Percentiles rank a stretch among this genome's conserved stretches.
phyloP scores from a whole-genome alignment of 2,113 vertebrate genomes.

The Probosciger aterrimus region DNA sequence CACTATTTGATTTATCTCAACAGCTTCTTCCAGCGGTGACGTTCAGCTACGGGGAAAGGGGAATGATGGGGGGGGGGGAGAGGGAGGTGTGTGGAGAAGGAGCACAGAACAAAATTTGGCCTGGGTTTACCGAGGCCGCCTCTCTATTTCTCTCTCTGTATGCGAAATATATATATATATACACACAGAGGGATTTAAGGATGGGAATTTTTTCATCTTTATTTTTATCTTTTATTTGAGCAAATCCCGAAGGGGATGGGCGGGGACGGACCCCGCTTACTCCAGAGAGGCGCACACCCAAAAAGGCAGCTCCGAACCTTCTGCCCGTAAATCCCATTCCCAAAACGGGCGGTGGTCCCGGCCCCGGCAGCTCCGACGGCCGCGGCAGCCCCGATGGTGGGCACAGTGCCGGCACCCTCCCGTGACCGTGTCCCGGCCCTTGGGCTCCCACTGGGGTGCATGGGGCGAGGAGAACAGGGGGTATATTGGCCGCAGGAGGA shows the following conservation, averaged over 20 bases:
- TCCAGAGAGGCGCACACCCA: rapidly evolving
- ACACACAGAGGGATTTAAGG: background rate
- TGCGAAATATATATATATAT: too few species aligned
- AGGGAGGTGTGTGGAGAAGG: background rate
- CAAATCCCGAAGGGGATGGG: background rate
- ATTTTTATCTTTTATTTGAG: background rate
- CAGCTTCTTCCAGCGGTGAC: constrained; percentile 74
- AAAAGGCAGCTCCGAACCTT: background rate
- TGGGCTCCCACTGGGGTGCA: background rate
- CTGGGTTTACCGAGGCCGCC: background rate
- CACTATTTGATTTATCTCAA: constrained; percentile 79
- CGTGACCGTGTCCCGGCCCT: background rate
- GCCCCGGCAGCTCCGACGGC: background rate
- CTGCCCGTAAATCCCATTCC: rapidly evolving
- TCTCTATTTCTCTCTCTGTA: background rate
- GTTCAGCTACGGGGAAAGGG: constrained; percentile 11
- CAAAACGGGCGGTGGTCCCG: background rate
- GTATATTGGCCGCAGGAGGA: background rate
- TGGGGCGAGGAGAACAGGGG: rapidly evolving
- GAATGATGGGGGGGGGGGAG: background rate
- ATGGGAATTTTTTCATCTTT: background rate
- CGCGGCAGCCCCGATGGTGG: background rate
- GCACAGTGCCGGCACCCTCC: background rate
- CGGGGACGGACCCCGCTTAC: background rate
- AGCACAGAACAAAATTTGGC: background rate